Percentiles rank a stretch among this genome's conserved stretches.
phyloP scores from a whole-genome alignment of 2,888 invertebrate genomes.

The Chymomyza amoena region DNA sequence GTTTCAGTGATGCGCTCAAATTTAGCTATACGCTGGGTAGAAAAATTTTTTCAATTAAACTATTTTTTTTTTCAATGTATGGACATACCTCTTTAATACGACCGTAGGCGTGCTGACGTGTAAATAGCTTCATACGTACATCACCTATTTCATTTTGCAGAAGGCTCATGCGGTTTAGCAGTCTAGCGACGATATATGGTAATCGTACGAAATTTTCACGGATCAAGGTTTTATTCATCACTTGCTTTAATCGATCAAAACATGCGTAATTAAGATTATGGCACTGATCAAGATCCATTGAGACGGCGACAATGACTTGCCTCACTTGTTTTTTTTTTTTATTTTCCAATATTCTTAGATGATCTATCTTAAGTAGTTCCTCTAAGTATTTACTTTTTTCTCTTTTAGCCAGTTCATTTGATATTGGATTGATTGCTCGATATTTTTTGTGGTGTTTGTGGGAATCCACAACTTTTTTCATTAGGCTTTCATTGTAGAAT shows the following conservation, averaged over 20 bases:
- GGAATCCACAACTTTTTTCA: constrained; percentile 32
- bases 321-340: constrained; percentile 11
- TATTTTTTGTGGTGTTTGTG: constrained; percentile 30
- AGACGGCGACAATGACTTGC: constrained; percentile 12
- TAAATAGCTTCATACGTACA: constrained; percentile 29
- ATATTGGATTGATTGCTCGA: constrained; percentile 7
- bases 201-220: constrained; percentile 33
- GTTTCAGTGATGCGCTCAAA: constrained; percentile 37
- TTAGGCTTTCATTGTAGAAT: constrained; percentile 9
- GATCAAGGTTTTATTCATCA: constrained; percentile 7
- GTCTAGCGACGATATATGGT: constrained; percentile 27
- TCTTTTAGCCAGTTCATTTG: rapidly evolving
- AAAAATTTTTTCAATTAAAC: neutral
- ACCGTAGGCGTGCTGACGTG: constrained; percentile 35
- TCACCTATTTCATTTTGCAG: constrained; percentile 45
- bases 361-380: constrained; percentile 16
- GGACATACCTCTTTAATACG: constrained; percentile 37
- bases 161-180: constrained; percentile 31
- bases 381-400: constrained; percentile 25
- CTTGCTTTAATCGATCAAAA: constrained; percentile 4
- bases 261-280: neutral
- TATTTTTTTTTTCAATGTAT: neutral
- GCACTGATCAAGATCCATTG: constrained; percentile 14
- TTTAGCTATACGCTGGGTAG: constrained; percentile 28
- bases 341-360: neutral